A percentile compares a stretch with the other conserved stretches of the same genome.
These are phyloP conservation scores for Deroptyus accipitrinus DNA, from an alignment of 2,113 vertebrate genomes.

Conservation along the genomic window DNA sequence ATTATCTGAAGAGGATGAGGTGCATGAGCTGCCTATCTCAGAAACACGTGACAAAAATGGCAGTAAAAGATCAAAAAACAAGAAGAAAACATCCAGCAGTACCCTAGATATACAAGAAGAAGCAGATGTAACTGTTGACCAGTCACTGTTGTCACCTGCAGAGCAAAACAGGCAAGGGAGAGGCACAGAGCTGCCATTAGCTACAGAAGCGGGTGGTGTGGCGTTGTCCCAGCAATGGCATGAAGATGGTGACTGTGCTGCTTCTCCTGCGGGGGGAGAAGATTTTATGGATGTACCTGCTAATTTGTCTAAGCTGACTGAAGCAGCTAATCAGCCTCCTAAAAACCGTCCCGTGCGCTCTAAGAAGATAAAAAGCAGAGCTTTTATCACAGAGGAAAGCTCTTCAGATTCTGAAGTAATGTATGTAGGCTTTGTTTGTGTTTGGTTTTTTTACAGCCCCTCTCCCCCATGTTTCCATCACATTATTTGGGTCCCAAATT, in stretches of 20 bases:
- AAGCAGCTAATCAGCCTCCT: fast-evolving
- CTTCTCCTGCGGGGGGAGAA: fast-evolving
- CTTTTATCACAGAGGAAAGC: fast-evolving
- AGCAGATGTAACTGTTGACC: fast-evolving
- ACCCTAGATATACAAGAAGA: not conserved
- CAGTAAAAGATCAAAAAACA: not conserved
- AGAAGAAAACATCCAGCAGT: not conserved
- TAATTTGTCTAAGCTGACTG: not conserved
- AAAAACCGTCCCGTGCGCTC: not conserved
- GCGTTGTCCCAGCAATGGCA: not conserved
- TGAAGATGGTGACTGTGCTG: not conserved
- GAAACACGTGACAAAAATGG: fast-evolving
- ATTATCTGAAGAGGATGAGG: not conserved
- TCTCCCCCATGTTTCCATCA: fast-evolving
- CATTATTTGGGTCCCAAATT: not conserved
- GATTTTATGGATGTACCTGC: not conserved
- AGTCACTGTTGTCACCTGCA: too few species aligned
- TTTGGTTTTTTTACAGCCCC: fast-evolving
- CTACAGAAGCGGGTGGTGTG: not conserved
- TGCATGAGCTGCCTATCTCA: fast-evolving
- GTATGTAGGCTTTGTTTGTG: slow-evolving; percentile 19
- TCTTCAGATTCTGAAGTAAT: not conserved
- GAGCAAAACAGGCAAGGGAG: not conserved
- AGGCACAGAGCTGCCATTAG: fast-evolving
- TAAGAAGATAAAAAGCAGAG: fast-evolving